Conservation (phyloP, 2,113 vertebrate species). For the Callopanchax toddi region DNA sequence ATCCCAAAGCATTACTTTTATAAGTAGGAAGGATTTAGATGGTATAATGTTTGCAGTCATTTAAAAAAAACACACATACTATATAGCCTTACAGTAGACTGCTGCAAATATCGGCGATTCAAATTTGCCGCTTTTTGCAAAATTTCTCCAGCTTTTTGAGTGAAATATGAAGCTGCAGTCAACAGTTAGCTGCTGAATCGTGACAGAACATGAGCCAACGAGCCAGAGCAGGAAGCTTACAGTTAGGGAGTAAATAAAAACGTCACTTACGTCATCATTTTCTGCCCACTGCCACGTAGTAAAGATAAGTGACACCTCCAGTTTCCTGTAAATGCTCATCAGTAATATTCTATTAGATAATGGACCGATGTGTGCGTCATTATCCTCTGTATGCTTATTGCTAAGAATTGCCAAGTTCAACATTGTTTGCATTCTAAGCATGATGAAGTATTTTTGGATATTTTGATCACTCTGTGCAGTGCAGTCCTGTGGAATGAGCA, state of each 20-base stretch:
- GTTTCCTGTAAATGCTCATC: slow-evolving; percentile 42
- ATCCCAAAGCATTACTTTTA: slow-evolving; percentile 34
- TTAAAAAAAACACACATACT: not conserved
- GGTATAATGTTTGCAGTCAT: slow-evolving; percentile 4
- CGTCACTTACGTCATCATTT: not conserved
- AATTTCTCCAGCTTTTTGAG: slow-evolving; percentile 19
- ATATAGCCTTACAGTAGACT: slow-evolving; percentile 53
- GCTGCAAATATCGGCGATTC: no score
- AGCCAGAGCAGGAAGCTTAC: slow-evolving; percentile 7
- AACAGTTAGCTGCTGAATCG: not conserved
- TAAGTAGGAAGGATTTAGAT: slow-evolving; percentile 22
- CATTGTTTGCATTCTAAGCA: slow-evolving; percentile 55
- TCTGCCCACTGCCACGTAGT: slow-evolving; percentile 6
- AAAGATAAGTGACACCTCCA: slow-evolving; percentile 1
- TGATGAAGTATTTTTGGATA: slow-evolving; percentile 46
- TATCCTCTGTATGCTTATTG: slow-evolving; percentile 55
- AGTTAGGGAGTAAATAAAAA: not conserved
- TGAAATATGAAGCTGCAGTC: slow-evolving; percentile 6
- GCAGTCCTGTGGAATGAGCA: slow-evolving; percentile 62
- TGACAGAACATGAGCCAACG: not conserved
- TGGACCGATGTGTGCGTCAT: slow-evolving; percentile 11
- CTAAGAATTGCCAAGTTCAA: slow-evolving; percentile 31
- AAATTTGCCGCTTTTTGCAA: no score
- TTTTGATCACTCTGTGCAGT: slow-evolving; percentile 54
- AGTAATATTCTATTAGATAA: slow-evolving; percentile 24